Conservation (phyloP, 1,140 invertebrate genomes). For the Melanaphis sacchari region DNA sequence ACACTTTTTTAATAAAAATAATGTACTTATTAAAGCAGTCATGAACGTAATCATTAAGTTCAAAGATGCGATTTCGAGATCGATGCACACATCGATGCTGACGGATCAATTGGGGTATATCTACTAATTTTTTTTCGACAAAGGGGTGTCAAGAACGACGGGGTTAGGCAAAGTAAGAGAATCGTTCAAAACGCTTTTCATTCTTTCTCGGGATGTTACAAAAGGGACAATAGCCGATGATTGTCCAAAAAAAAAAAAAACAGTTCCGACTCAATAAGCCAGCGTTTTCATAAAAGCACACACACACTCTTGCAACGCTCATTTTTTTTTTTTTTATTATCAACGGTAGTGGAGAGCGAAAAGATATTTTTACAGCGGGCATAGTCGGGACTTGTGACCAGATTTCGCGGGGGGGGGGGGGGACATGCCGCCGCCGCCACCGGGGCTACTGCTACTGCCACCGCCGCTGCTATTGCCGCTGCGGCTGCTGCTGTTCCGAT, state of each 20-base stretch:
- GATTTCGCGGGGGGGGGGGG: neutral
- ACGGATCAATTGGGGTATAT: neutral
- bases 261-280: neutral
- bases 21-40: no score
- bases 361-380: conserved; percentile 54
- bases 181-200: neutral
- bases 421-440: conserved; percentile 32
- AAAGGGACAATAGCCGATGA: neutral
- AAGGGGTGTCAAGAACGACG: neutral
- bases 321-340: conserved; percentile 10
- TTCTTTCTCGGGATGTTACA: neutral
- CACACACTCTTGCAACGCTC: neutral
- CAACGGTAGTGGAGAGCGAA: conserved; percentile 19
- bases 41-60: neutral
- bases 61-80: neutral
- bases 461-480: neutral
- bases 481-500: conserved; percentile 31
- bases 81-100: neutral
- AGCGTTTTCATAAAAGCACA: neutral
- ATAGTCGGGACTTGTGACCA: neutral
- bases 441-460: neutral
- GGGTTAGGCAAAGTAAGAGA: neutral
- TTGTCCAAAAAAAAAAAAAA: conserved; percentile 12
- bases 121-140: neutral
- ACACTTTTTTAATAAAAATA: no score